phyloP scores from a whole-genome alignment of 2,113 vertebrate species.

The Microcebus ravelobensis region DNA sequence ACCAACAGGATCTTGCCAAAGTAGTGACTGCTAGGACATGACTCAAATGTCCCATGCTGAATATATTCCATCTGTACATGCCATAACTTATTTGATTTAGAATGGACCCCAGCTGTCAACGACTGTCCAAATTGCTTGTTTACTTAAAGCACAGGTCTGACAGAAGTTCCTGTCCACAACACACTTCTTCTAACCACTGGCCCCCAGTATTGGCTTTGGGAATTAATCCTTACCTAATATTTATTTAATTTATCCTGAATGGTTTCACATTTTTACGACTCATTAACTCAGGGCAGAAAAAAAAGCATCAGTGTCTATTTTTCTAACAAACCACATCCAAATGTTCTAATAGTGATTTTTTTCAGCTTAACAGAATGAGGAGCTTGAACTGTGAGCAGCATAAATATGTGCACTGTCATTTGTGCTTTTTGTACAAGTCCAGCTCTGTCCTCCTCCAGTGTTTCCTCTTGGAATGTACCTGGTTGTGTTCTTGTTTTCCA shows the following conservation, averaged over 20 bases:
- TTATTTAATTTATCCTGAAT: background rate
- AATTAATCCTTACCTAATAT: background rate
- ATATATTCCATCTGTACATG: background rate
- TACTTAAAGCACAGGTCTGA: background rate
- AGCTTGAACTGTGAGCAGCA: background rate
- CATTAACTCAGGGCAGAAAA: background rate
- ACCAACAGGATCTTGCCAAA: background rate
- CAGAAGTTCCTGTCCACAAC: background rate
- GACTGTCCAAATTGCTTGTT: background rate
- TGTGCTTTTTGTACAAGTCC: no score
- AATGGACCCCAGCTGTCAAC: conserved; percentile 24
- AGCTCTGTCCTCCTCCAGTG: background rate
- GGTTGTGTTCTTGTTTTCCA: background rate
- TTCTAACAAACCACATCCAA: background rate
- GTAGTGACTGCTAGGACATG: background rate
- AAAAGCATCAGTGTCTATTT: background rate
- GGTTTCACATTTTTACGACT: background rate
- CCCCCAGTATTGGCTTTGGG: background rate
- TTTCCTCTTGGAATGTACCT: background rate
- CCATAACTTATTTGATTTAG: background rate
- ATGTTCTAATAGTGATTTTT: background rate
- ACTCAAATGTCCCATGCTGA: background rate
- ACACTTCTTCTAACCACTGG: background rate
- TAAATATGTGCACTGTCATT: no score
- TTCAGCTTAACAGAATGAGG: background rate